Evolutionary conservation across 1,140 invertebrate genomes (phyloP), one percentile per base, ranked within the genome.

Genomic region (Leptopilina boulardi): DNA sequence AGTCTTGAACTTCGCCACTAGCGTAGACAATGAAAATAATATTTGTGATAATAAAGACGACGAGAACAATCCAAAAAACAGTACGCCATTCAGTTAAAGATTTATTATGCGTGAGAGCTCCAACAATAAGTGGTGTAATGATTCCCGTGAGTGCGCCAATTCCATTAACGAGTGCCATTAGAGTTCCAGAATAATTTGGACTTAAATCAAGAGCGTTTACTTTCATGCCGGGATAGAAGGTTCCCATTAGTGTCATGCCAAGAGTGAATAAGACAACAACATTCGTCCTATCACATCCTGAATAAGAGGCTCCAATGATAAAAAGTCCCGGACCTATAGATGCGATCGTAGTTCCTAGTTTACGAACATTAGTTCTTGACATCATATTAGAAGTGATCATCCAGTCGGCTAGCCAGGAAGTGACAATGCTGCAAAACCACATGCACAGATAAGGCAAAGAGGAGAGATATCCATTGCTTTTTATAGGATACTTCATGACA

Each of bases 81-180:
- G 93, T 87, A 74, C 95, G 92, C 97, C 97, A 98, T 90, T 97
- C 93, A 8, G 92, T 88, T n/a, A 95, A 83, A 5, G 93, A 93
- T 84, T 94, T 93, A 88, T 96, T 92, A 83, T 93, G 93, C 66
- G 95, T 96, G 77, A 97, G 91, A 6, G 94, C 91, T 72, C 96
- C 96, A 41, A 96, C 95, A 19, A 97, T 90, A 85, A 94, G 94
- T 0, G 97, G 96, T 19, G 94, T 94, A 1, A 97, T 88, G 71
- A 97, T 96, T 11, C 95, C 96, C 66, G 96, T 94, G 3, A 97
- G 92, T 0, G 96, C 95, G 3, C 96, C 96, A 75, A 96, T 94
- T 0, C 95, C 96, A 87, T 97, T 97, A 0, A 96, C 95, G 42
- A 97, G 92, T 1, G 96, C 96, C 92, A 97, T 97, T 21, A 96